Base-by-base conservation (phyloP, 2,797 vertebrate species). In the Rhabdomys pumilio region DNA sequence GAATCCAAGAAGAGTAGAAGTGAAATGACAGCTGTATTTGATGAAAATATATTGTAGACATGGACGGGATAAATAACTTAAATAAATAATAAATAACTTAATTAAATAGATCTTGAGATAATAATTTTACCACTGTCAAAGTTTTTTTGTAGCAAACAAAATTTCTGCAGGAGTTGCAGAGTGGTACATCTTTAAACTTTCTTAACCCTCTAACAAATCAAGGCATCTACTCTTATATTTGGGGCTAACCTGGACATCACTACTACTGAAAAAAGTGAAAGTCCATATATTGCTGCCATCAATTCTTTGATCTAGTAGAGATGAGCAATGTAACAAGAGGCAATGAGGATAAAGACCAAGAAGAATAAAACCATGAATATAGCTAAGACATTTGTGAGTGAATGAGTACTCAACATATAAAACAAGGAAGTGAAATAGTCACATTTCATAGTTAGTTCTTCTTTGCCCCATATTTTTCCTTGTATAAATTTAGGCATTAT, bases 91-190 rank as follows among this genome's bases (percentile, higher is more conserved):
- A 47, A 63, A 44, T 38, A 63, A 63, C 44, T 72, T 72, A 72
- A 3, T 76, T 69, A 94, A 76, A 75, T 88, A 17, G 15, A 85
- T n/a, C n/a, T 77, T 94, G 67, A 65, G 31, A 20, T 92, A 92
- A 85, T 87, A 76, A 90, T 61, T 31, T 38, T 17, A 86, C 0
- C 50, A 55, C 31, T 96, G 19, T 80, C 50, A 86, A 95, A 95
- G 31, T 55, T 82, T 0, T 0, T 6, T 50, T 53, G 14, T 82
- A 15, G 15, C 84, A 93, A 91, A n/a, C 0, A 47, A 55, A 34
- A 86, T 61, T 76, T 50, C 44, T 81, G 19, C 14, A 86, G 38
- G 19, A 12, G 11, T 14, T 93, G 34, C 53, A 69, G 14, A 61
- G 24, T 65, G 26, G 41, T 38, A 14, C 22, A 19, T 85, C 20